Evolutionary conservation across 2,888 invertebrate genomes (phyloP).

Genomic region (Saturnia pavonia): DNA sequence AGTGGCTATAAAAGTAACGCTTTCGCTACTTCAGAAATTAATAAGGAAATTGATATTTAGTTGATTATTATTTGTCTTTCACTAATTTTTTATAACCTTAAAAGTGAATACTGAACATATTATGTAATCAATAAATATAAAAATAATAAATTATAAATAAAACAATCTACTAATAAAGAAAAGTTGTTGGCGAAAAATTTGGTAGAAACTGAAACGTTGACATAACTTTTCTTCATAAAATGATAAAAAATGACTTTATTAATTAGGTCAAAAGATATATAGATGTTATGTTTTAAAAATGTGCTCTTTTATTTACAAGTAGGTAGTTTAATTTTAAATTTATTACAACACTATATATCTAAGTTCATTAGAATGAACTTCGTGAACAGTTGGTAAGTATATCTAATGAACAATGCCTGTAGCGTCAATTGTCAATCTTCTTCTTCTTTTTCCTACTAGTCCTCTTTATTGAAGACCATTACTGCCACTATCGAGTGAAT

Average conservation of each 20-base stretch:
- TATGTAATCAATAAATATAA: not conserved
- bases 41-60: constrained; percentile 80
- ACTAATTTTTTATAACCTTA: constrained; percentile 6
- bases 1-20: constrained; percentile 81
- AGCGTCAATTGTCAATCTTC: no score
- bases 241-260: not conserved
- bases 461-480: no score
- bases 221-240: not conserved
- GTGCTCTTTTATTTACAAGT: no score
- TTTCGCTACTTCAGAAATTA: constrained; percentile 79
- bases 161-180: not conserved
- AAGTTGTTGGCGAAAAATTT: not conserved
- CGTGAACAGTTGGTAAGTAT: no score
- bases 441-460: no score
- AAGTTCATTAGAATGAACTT: no score
- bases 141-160: not conserved
- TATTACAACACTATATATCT: no score
- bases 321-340: no score
- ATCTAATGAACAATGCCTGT: no score
- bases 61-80: constrained; percentile 47
- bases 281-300: no score
- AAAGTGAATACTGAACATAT: not conserved
- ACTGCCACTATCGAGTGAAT: no score
- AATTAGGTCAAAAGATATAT: no score
- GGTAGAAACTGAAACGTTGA: not conserved